Conservation (phyloP, 2,888 invertebrate genomes). For the Leptogaster cylindrica region DNA sequence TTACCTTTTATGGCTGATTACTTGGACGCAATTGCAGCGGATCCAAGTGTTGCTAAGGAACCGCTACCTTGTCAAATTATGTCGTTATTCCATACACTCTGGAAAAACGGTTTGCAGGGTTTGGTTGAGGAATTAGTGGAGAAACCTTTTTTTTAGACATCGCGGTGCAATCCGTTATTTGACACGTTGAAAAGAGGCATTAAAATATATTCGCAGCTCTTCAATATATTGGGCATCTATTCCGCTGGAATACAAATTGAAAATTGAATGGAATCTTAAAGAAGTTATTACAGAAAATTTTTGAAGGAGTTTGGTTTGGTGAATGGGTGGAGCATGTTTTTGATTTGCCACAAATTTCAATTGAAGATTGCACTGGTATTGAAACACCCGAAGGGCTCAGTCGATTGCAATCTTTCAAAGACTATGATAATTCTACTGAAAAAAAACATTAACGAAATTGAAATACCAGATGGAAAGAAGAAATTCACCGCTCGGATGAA, state of each 20-base stretch:
- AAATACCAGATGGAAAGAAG: slow-evolving; percentile 55
- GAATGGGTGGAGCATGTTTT: slow-evolving; percentile 68
- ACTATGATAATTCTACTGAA: slow-evolving; percentile 67
- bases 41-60: slow-evolving; percentile 67
- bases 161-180: slow-evolving; percentile 70
- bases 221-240: slow-evolving; percentile 71
- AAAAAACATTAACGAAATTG: slow-evolving; percentile 53
- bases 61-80: slow-evolving; percentile 70
- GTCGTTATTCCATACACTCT: slow-evolving; percentile 71
- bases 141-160: slow-evolving; percentile 70
- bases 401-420: slow-evolving; percentile 69
- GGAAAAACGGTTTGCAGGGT: slow-evolving; percentile 73
- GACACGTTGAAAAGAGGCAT: slow-evolving; percentile 63
- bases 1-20: slow-evolving; percentile 75
- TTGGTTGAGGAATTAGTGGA: slow-evolving; percentile 68
- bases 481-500: slow-evolving; percentile 66
- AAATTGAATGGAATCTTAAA: slow-evolving; percentile 63
- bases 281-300: slow-evolving; percentile 66
- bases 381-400: slow-evolving; percentile 68
- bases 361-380: slow-evolving; percentile 59
- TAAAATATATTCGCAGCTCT: slow-evolving; percentile 69
- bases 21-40: slow-evolving; percentile 66
- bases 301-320: slow-evolving; percentile 65
- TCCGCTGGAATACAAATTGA: slow-evolving; percentile 61
- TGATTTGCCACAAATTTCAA: slow-evolving; percentile 63